These are phyloP conservation scores for Macrochelys suwanniensis DNA, from an alignment of 2,797 vertebrate genomes.

Conservation along the genomic window DNA sequence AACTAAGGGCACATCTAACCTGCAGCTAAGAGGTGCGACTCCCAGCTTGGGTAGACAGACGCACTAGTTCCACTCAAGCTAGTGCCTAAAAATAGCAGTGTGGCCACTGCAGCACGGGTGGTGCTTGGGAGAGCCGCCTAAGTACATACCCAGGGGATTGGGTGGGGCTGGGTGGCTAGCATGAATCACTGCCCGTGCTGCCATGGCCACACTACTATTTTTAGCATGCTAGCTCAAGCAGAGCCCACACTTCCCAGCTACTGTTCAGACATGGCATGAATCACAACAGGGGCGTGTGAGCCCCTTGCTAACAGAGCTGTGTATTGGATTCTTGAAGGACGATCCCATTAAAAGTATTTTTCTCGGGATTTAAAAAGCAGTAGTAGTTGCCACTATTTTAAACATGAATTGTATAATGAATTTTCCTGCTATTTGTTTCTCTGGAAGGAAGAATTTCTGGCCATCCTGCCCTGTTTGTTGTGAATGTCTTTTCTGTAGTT, in stretches of 20 bases:
- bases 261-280: background rate
- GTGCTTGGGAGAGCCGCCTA: background rate
- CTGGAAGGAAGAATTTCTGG: background rate
- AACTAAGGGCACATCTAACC: background rate
- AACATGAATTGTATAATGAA: background rate
- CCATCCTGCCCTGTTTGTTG: background rate
- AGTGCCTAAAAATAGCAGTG: background rate
- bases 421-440: background rate
- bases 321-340: background rate
- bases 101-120: background rate
- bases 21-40: background rate
- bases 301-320: background rate
- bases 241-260: background rate
- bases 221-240: background rate
- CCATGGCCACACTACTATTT: background rate
- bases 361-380: background rate
- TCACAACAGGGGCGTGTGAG: background rate
- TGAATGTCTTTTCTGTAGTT: background rate
- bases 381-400: background rate
- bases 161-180: background rate
- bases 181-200: background rate
- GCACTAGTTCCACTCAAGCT: background rate
- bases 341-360: rapidly evolving
- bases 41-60: too few relatives aligned
- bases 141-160: background rate